Base-by-base conservation (phyloP, 2,797 vertebrate genomes). In the Otus scops region DNA sequence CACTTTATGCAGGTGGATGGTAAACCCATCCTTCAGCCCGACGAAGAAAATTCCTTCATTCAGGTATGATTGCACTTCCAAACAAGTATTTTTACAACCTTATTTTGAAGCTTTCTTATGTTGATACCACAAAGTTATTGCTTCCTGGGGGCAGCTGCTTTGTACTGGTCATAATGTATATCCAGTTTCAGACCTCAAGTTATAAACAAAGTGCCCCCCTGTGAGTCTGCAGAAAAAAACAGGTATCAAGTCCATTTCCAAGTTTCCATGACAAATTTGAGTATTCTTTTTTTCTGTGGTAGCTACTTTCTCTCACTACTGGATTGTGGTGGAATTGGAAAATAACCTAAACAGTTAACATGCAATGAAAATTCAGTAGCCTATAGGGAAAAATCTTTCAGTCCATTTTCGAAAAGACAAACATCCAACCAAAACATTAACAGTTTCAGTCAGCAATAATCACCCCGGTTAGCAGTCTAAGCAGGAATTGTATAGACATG, bases 1-100 rank as follows among this genome's bases (percentile, higher is more conserved):
- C 85, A 94, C 95, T 98, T 97, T 27, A 63, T 68, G 95, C 85
- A 97, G 89, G 93, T 97, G 97, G 96, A 98, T 96, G 96, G 89
- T 45, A 94, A 85, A 88, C 91, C 82, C 92, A 97, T 94, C 86
- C 92, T 96, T 97, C 96, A 97, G 89, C 90, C 75, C 82, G 85
- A 94, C 97, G 68, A 60, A 89, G 94, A 96, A 91, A 93, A 54
- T 18, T 80, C 76, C 68, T 95, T 96, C 38, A 47, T 27, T 65
- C 38, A 91, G 39, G n/a, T 21, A 36, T 36, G 39, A 59, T 5
- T 80, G 15, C 41, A 24, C 7, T 80, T 75, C 70, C 89, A 59
- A 73, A 63, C n/a, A 69, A 50, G 64, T 91, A 86, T 73, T 56
- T 95, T 39, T 81, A 43, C 63, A 56, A 47, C 43, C 48, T 77